Evolutionary conservation across 2,113 vertebrate species (phyloP).

Genomic region (Onychorhynchus coronatus): DNA sequence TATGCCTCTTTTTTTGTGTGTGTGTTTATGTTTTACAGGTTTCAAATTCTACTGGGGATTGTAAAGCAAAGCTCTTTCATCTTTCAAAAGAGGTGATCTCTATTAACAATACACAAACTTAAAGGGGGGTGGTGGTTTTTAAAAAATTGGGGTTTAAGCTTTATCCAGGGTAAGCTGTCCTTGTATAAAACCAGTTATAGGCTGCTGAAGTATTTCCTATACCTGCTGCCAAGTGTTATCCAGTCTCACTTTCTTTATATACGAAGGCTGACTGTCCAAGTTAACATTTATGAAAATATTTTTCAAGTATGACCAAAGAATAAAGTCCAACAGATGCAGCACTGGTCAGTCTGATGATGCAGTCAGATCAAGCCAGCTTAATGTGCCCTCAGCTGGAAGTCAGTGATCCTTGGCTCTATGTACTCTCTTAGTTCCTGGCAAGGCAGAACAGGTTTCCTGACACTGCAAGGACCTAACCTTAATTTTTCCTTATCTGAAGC

Average conservation of each 20-base stretch:
- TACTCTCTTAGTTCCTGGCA: neutral
- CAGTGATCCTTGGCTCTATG: neutral
- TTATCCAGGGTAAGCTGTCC: neutral
- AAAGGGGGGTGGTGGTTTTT: neutral
- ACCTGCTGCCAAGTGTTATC: slow-evolving; percentile 26
- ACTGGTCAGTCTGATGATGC: neutral
- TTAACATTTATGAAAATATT: slow-evolving; percentile 8
- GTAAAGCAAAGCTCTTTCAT: slow-evolving; percentile 87
- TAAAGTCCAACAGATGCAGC: neutral
- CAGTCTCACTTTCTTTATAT: neutral
- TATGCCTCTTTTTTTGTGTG: neutral
- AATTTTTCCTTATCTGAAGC: neutral
- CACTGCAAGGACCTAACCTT: neutral
- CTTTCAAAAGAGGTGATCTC: slow-evolving; percentile 87
- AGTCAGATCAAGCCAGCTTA: neutral
- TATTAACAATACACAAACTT: neutral
- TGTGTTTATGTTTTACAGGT: slow-evolving; percentile 75
- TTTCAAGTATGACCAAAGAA: neutral
- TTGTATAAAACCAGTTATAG: slow-evolving; percentile 29
- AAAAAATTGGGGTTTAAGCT: slow-evolving; percentile 10
- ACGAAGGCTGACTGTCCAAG: neutral
- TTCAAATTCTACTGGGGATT: slow-evolving; percentile 83
- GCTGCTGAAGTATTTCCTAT: slow-evolving; percentile 37
- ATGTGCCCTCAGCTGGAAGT: neutral
- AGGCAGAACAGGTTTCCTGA: neutral